Evolutionary conservation across 2,888 invertebrate genomes (phyloP).

Genomic region (Hydriomena furcata): DNA sequence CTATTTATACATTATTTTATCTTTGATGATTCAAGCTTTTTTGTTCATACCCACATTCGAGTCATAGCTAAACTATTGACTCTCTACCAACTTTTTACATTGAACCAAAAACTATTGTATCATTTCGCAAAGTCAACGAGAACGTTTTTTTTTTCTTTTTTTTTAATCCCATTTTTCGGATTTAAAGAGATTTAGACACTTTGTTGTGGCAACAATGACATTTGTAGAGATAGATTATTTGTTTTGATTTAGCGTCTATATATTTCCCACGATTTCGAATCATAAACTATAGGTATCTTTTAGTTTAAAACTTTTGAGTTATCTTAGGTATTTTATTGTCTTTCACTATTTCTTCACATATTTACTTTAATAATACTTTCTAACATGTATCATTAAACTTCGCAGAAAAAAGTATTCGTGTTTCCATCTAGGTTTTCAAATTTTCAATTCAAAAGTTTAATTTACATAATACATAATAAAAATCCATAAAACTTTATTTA

Average conservation of each 20-base stretch:
- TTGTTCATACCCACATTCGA: constrained; percentile 2
- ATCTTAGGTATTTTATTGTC: no score
- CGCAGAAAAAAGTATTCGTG: no score
- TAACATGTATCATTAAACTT: no score
- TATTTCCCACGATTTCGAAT: constrained; percentile 57
- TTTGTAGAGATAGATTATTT: constrained; percentile 74
- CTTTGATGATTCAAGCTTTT: no score
- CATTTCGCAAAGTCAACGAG: constrained; percentile 78
- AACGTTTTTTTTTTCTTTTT: constrained; percentile 57
- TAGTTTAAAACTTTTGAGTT: no score
- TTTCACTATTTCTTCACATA: no score
- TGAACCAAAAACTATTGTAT: constrained; percentile 58
- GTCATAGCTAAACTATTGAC: constrained; percentile 5
- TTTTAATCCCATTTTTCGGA: constrained; percentile 80
- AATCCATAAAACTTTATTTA: no score
- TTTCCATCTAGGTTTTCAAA: no score
- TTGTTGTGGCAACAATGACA: constrained; percentile 81
- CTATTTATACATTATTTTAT: no score
- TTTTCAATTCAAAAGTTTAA: no score
- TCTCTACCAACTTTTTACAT: constrained; percentile 53
- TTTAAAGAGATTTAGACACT: constrained; percentile 81
- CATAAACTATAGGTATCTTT: not conserved
- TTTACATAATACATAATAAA: no score
- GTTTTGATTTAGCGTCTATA: constrained; percentile 68
- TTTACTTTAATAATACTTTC: no score